These are phyloP conservation scores for Drosophila hydei DNA, from an alignment of 1,140 invertebrate species.

Conservation along the genomic window DNA sequence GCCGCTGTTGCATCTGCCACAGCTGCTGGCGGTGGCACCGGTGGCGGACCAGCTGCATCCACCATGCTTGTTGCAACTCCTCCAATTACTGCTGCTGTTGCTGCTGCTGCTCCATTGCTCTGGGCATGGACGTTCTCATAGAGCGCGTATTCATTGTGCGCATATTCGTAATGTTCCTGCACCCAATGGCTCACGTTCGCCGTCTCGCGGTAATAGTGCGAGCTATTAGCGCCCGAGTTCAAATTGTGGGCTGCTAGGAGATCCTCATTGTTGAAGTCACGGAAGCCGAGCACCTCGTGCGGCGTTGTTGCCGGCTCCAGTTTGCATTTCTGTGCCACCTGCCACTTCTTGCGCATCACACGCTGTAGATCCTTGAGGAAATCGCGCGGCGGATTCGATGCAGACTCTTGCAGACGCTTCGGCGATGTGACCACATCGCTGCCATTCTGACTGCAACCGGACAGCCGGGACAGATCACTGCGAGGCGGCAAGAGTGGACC, in stretches of 20 bases:
- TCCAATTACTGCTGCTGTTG: background rate
- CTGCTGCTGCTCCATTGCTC: slow-evolving; percentile 39
- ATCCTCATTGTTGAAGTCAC: slow-evolving; percentile 86
- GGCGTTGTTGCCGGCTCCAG: slow-evolving; percentile 92
- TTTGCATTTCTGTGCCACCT: slow-evolving; percentile 96
- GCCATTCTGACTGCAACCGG: slow-evolving; percentile 50
- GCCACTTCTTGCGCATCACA: slow-evolving; percentile 97
- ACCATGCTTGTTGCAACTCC: slow-evolving; percentile 1
- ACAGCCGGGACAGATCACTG: slow-evolving; percentile 87
- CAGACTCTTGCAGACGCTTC: slow-evolving; percentile 89
- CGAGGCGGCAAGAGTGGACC: slow-evolving; percentile 89
- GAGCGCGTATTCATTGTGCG: slow-evolving; percentile 75
- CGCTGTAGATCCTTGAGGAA: slow-evolving; percentile 94
- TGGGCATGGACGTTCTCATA: slow-evolving; percentile 83
- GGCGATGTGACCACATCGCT: slow-evolving; percentile 85
- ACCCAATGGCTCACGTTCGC: slow-evolving; percentile 95
- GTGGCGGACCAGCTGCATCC: slow-evolving; percentile 18
- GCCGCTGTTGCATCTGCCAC: slow-evolving; percentile 42
- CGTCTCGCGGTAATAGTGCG: slow-evolving; percentile 89
- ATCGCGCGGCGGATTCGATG: slow-evolving; percentile 90
- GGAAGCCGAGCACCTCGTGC: slow-evolving; percentile 95
- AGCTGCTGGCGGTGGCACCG: slow-evolving; percentile 47
- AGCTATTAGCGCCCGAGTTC: slow-evolving; percentile 71
- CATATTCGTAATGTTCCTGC: slow-evolving; percentile 92
- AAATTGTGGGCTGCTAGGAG: slow-evolving; percentile 73